These are phyloP conservation scores for Arenaria interpres DNA, from an alignment of 2,113 vertebrate species.

Conservation along the genomic window DNA sequence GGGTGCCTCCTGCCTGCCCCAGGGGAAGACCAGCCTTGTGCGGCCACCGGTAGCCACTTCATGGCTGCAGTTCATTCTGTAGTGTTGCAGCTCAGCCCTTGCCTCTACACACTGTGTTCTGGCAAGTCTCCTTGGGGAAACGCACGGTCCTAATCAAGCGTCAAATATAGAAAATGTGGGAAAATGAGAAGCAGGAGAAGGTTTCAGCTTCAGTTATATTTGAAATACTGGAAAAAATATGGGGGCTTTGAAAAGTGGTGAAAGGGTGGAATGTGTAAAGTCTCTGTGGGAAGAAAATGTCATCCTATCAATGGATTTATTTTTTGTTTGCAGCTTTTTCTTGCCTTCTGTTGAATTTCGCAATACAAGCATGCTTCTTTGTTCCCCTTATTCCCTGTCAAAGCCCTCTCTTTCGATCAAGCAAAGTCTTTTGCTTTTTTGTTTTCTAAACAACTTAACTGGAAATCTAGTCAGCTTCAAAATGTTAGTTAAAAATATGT, in stretches of 20 bases:
- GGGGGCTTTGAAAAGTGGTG: neutral
- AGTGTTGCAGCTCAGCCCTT: rapidly evolving
- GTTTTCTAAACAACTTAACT: neutral
- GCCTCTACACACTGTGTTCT: rapidly evolving
- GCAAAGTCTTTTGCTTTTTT: neutral
- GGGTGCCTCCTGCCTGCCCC: rapidly evolving
- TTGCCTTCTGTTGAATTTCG: neutral
- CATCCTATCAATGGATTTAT: neutral
- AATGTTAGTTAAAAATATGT: neutral
- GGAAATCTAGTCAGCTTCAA: neutral
- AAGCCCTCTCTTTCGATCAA: neutral
- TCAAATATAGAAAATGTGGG: neutral
- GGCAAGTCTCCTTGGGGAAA: neutral
- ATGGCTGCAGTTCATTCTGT: rapidly evolving
- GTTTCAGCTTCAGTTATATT: neutral
- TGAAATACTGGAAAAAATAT: neutral
- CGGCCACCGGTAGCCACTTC: rapidly evolving
- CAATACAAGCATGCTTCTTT: neutral
- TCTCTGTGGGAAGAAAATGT: neutral
- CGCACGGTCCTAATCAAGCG: rapidly evolving
- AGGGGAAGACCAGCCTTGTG: rapidly evolving
- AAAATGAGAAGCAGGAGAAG: neutral
- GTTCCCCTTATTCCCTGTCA: neutral
- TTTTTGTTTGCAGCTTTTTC: neutral
- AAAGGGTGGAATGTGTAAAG: neutral